These are phyloP conservation scores for Ploceus nigricollis DNA, from an alignment of 2,113 vertebrate genomes.

Conservation along the genomic window DNA sequence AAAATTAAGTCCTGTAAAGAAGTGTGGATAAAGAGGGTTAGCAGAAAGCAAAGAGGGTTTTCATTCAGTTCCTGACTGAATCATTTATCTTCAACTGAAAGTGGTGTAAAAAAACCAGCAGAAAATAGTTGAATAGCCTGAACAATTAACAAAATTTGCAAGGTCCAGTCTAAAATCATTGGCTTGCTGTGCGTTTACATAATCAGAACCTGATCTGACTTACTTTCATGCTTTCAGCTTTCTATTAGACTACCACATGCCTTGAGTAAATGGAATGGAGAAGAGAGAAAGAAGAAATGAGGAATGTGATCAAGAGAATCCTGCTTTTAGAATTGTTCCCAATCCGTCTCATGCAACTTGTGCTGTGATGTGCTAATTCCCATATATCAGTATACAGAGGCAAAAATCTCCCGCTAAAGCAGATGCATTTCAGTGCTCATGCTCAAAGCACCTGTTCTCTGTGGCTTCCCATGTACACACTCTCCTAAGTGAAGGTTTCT, in stretches of 20 bases:
- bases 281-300: not conserved
- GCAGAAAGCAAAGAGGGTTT: not conserved
- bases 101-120: not conserved
- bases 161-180: not conserved
- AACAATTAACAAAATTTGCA: not conserved
- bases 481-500: not conserved
- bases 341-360: not conserved
- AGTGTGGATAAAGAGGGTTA: not conserved
- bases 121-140: not conserved
- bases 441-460: not conserved
- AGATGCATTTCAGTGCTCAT: not conserved
- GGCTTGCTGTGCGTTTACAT: not conserved
- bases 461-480: not conserved
- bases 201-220: not conserved
- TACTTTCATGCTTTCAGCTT: not conserved
- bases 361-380: not conserved
- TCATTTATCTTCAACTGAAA: not conserved
- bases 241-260: not conserved
- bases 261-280: not conserved
- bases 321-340: not conserved
- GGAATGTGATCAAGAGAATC: not conserved
- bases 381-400: not conserved
- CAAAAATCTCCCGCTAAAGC: not conserved
- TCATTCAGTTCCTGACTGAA: not conserved
- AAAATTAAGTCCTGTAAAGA: not conserved